Evolutionary conservation across 2,888 invertebrate species (phyloP), one percentile per base, ranked within the genome.

Genomic region (Drosophila formosana): DNA sequence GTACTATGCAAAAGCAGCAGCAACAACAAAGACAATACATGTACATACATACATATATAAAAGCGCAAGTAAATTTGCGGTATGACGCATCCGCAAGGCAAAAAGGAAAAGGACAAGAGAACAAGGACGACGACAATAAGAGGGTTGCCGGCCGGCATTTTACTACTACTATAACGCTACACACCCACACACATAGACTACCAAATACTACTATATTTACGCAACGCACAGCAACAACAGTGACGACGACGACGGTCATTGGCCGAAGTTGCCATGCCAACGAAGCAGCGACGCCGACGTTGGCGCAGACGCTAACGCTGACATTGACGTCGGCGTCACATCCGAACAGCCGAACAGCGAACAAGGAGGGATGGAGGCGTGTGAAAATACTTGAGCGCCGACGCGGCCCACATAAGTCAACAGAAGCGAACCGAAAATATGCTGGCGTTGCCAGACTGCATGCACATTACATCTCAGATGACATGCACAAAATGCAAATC

Each of bases 31-130:
- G 9, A 30, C 32, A 58, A 52, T 9, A 18, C 18, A 18, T 18
- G 18, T 18, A 18, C 18, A 18, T 18, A 18, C n/a, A n/a, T n/a
- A n/a, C n/a, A n/a, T 18, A 57, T 23, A 47, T 70, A 80, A 82
- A 82, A 82, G 88, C 88, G 88, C 80, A 88, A 88, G 82, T 88
- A 85, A 85, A 80, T 67, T 80, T 72, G 74, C 72, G 82, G 68
- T 66, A 87, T 84, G 83, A 84, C 83, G 89, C 83, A 84, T 89
- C 88, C 37, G 47, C 30, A 41, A 41, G 39, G 41, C 56, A 52
- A 67, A 50, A 37, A 37, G 37, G 37, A 37, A 37, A 80, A 75
- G 75, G 75, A 75, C 57, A 75, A 57, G 47, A 18, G 53, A 67
- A 57, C 51, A 73, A 68, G 88, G 69, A 83, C 80, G 69, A 83